Conservation (phyloP, 2,113 vertebrate genomes). For the Polypterus bichir region DNA sequence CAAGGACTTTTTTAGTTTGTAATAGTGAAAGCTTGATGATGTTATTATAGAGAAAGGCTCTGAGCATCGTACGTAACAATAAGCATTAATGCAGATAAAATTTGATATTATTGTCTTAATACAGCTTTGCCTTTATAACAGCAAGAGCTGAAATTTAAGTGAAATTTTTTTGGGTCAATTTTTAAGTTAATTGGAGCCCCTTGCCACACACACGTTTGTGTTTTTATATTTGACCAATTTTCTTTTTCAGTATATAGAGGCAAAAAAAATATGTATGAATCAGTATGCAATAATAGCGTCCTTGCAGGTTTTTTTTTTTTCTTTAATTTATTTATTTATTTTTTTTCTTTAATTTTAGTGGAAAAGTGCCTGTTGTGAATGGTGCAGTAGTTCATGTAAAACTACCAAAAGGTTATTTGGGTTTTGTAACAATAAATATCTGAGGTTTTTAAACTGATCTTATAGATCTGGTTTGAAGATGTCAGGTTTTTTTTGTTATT, state of each 20-base stretch:
- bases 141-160: no score
- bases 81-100: no score
- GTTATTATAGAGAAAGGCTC: no score
- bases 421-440: background rate
- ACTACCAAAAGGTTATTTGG: conserved; percentile 16
- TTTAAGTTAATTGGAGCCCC: no score
- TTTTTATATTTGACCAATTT: conserved; percentile 1
- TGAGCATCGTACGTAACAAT: no score
- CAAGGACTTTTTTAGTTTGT: no score
- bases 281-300: conserved; percentile 40
- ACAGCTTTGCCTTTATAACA: no score
- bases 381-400: conserved; percentile 33
- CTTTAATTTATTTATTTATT: conserved; percentile 9
- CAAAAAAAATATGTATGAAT: background rate
- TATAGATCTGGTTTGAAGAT: background rate
- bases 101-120: no score
- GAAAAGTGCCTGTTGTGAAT: conserved; percentile 53
- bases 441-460: no score
- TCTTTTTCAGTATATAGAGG: conserved; percentile 11
- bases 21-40: no score
- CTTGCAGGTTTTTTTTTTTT: conserved; percentile 25
- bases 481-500: background rate
- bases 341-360: conserved; percentile 27
- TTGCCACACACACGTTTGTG: no score
- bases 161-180: no score